phyloP scores from a whole-genome alignment of 1,140 invertebrate genomes.

The Brachystomella parvula region DNA sequence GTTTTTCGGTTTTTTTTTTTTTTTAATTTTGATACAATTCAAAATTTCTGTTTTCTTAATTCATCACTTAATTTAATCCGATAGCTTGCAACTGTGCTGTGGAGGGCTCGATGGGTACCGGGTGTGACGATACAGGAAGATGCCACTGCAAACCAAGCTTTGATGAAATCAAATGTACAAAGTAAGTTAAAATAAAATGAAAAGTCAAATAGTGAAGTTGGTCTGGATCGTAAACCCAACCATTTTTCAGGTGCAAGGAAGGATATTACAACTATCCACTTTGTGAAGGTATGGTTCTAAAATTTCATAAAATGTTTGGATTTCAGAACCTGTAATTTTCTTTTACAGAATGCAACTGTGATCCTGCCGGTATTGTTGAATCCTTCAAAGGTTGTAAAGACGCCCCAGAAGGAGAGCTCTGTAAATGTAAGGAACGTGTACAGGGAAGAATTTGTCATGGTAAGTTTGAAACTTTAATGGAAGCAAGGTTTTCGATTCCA shows the following conservation, averaged over 20 bases:
- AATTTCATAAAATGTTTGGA: constrained; percentile 2
- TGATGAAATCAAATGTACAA: constrained; percentile 64
- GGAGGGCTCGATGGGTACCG: constrained; percentile 77
- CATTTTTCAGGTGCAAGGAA: constrained; percentile 62
- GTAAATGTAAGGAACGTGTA: constrained; percentile 90
- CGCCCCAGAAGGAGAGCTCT: constrained; percentile 78
- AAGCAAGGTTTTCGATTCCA: neutral
- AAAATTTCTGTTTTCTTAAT: constrained; percentile 2
- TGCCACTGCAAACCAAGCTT: constrained; percentile 84
- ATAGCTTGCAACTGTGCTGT: constrained; percentile 82
- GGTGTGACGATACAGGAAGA: constrained; percentile 77
- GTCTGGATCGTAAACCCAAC: constrained; percentile 42
- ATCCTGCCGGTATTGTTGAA: constrained; percentile 84
- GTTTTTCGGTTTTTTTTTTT: too few species aligned
- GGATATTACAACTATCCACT: constrained; percentile 95
- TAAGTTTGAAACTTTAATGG: neutral
- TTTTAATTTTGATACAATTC: too few species aligned
- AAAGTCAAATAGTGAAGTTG: neutral
- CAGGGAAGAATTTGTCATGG: constrained; percentile 60
- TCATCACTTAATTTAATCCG: constrained; percentile 33
- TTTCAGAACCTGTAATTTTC: constrained; percentile 5
- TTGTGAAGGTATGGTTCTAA: constrained; percentile 68
- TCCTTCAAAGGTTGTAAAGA: constrained; percentile 84
- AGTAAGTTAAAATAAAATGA: too few species aligned
- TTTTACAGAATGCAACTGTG: constrained; percentile 97